Evolutionary conservation across 2,797 vertebrate genomes (phyloP).

Genomic region (Salarias fasciatus): DNA sequence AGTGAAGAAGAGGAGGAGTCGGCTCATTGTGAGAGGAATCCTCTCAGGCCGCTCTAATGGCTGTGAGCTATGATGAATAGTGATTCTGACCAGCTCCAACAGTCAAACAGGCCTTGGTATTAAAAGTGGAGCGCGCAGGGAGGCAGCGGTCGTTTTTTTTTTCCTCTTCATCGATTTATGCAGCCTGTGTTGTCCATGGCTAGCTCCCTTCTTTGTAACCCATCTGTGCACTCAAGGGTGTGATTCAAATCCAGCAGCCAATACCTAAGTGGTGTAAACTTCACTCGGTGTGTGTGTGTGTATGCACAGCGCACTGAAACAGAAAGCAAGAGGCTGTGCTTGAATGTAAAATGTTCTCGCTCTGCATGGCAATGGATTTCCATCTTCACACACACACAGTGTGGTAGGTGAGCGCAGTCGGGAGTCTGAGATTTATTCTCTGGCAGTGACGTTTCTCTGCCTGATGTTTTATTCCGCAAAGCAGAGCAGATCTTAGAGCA

Average conservation of each 20-base stretch:
- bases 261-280: constrained; percentile 47
- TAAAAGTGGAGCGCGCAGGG: constrained; percentile 35
- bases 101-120: constrained; percentile 34
- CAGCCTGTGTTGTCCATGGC: constrained; percentile 32
- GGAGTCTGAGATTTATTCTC: not conserved
- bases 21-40: constrained; percentile 50
- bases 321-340: constrained; percentile 4
- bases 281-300: constrained; percentile 15
- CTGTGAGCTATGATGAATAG: constrained; percentile 54
- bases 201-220: constrained; percentile 35
- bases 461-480: constrained; percentile 1
- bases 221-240: constrained; percentile 44
- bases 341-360: constrained; percentile 4
- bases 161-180: constrained; percentile 51
- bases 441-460: not conserved
- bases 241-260: constrained; percentile 41
- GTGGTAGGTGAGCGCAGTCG: not conserved
- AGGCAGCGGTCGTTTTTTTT: constrained; percentile 22
- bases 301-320: constrained; percentile 6
- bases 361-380: constrained; percentile 34
- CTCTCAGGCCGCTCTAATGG: constrained; percentile 42
- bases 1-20: constrained; percentile 26
- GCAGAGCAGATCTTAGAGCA: not conserved
- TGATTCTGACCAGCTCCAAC: constrained; percentile 33
- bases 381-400: constrained; percentile 8